These are phyloP conservation scores for Lasaia peninsularis DNA, from an alignment of 1,140 invertebrate species.

Conservation along the genomic window DNA sequence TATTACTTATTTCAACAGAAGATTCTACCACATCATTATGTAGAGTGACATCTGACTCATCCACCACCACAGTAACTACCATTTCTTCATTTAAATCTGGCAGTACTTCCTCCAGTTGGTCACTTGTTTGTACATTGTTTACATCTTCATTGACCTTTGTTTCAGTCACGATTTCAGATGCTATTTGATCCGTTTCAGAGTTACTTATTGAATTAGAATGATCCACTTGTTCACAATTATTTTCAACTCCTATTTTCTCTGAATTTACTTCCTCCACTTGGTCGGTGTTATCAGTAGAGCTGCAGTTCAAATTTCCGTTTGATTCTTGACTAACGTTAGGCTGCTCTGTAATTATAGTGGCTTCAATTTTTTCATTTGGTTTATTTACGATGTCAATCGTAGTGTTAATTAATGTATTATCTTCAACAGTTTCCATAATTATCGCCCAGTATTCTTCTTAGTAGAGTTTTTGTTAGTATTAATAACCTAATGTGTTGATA, in stretches of 20 bases:
- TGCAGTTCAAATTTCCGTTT: constrained; percentile 35
- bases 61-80: neutral
- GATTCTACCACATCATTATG: constrained; percentile 27
- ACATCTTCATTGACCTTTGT: constrained; percentile 2
- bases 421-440: constrained; percentile 56
- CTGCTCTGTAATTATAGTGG: constrained; percentile 27
- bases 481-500: constrained; percentile 50
- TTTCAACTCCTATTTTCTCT: neutral
- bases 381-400: constrained; percentile 34
- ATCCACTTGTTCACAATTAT: neutral
- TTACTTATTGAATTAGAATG: neutral
- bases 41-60: constrained; percentile 18
- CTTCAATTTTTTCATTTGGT: constrained; percentile 34
- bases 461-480: neutral
- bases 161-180: constrained; percentile 28
- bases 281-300: neutral
- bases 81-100: constrained; percentile 2
- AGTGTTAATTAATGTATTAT: constrained; percentile 31
- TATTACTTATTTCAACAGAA: constrained; percentile 29
- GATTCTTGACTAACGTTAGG: constrained; percentile 52
- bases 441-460: neutral
- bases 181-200: neutral
- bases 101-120: neutral
- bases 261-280: neutral
- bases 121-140: neutral